Conservation (phyloP, 2,888 invertebrate species). For the Chydorus sphaericus region DNA sequence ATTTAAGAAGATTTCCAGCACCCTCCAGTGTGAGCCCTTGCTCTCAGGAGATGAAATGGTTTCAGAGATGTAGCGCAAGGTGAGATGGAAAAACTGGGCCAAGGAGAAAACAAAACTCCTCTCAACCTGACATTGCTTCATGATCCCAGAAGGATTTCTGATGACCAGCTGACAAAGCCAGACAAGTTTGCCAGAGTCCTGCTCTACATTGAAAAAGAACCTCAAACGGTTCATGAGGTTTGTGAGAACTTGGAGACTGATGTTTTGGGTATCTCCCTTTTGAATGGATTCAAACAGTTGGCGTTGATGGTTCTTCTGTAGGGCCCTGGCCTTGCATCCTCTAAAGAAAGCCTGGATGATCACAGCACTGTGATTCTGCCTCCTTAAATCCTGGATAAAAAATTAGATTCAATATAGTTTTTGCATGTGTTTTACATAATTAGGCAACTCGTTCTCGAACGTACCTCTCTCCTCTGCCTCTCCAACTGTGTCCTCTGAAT, state of each 20-base stretch:
- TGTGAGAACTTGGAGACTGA: constrained; percentile 30
- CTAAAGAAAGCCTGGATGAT: constrained; percentile 67
- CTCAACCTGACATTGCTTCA: background rate
- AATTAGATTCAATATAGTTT: constrained; percentile 9
- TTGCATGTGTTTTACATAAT: background rate
- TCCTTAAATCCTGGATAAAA: constrained; percentile 44
- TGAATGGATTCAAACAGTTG: constrained; percentile 44
- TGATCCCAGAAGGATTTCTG: background rate
- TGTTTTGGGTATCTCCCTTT: constrained; percentile 19
- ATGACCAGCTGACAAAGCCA: constrained; percentile 13
- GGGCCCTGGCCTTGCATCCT: constrained; percentile 54
- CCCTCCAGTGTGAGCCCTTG: constrained; percentile 8
- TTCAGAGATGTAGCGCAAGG: background rate
- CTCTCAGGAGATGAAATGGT: background rate
- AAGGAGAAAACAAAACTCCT: background rate
- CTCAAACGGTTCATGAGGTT: constrained; percentile 49
- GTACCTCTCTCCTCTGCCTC: constrained; percentile 69
- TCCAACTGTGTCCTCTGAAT: constrained; percentile 70
- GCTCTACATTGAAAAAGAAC: constrained; percentile 56
- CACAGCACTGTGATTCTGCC: constrained; percentile 56
- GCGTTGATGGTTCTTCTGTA: constrained; percentile 48
- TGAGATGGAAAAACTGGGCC: background rate
- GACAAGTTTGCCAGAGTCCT: constrained; percentile 52
- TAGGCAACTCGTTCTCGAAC: constrained; percentile 11
- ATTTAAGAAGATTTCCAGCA: constrained; percentile 8